A percentile compares a stretch with the other conserved stretches of the same genome.
Evolutionary conservation across 2,113 vertebrate genomes (phyloP).

Genomic region (Sarotherodon lohbergeri): DNA sequence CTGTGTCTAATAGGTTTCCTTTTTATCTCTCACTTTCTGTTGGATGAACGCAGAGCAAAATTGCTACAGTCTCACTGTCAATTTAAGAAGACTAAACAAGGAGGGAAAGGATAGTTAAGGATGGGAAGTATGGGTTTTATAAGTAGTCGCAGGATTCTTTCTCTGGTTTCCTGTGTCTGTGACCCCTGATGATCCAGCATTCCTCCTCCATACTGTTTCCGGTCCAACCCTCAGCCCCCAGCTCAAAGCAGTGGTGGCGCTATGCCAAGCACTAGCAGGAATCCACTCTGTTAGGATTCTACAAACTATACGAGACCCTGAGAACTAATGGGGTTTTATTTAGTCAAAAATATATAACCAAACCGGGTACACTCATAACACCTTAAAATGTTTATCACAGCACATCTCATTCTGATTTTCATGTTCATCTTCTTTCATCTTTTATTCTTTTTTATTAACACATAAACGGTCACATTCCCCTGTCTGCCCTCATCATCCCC

Average conservation of each 20-base stretch:
- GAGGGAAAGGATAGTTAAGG: background rate
- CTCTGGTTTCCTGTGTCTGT: constrained; percentile 28
- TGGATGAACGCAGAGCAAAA: background rate
- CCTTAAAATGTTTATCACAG: background rate
- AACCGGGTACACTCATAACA: background rate
- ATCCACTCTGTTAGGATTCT: background rate
- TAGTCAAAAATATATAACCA: background rate
- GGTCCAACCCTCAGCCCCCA: background rate
- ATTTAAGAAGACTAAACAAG: background rate
- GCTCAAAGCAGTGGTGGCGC: background rate
- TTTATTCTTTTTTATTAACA: background rate
- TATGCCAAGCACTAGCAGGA: background rate
- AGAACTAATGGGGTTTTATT: background rate
- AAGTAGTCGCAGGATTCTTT: background rate
- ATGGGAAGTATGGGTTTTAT: background rate
- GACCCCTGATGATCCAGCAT: constrained; percentile 27
- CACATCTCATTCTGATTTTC: background rate
- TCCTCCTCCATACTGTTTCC: constrained; percentile 48
- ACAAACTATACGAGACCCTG: background rate
- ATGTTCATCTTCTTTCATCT: background rate
- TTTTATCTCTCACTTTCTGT: background rate
- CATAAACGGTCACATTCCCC: background rate
- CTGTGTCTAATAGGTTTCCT: background rate
- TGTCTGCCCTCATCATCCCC: background rate
- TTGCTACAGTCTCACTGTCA: background rate